Conservation (phyloP, 2,888 invertebrate genomes). For the Melipona beecheii region DNA sequence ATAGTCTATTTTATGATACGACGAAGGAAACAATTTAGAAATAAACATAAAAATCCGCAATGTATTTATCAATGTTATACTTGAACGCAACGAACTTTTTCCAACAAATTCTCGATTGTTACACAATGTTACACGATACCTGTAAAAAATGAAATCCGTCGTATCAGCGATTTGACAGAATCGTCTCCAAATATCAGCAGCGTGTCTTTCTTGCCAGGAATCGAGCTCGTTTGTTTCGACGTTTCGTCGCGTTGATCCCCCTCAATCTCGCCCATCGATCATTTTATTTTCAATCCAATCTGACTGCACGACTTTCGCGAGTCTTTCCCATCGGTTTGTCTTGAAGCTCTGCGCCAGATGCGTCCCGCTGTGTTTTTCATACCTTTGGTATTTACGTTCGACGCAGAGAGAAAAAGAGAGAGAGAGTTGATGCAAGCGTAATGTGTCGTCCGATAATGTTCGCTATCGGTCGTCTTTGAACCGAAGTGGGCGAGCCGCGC, state of each 20-base stretch:
- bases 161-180: background rate
- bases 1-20: no score
- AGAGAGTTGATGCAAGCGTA: constrained; percentile 69
- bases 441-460: constrained; percentile 71
- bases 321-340: constrained; percentile 18
- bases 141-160: background rate
- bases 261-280: constrained; percentile 24
- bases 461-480: constrained; percentile 74
- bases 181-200: background rate
- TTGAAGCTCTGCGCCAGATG: constrained; percentile 66
- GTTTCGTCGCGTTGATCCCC: background rate
- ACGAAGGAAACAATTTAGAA: no score
- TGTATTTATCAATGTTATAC: background rate
- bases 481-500: constrained; percentile 26
- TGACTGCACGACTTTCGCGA: background rate
- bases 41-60: background rate
- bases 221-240: background rate
- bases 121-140: no score
- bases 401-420: constrained; percentile 32
- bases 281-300: constrained; percentile 10
- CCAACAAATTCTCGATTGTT: background rate
- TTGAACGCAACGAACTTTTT: background rate
- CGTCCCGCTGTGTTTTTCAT: constrained; percentile 69
- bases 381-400: constrained; percentile 54
- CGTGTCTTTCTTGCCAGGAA: background rate